Percentiles rank a stretch among this genome's conserved stretches.
These are phyloP conservation scores for Cheilosia soror DNA, from an alignment of 2,888 invertebrate species.

Conservation along the genomic window DNA sequence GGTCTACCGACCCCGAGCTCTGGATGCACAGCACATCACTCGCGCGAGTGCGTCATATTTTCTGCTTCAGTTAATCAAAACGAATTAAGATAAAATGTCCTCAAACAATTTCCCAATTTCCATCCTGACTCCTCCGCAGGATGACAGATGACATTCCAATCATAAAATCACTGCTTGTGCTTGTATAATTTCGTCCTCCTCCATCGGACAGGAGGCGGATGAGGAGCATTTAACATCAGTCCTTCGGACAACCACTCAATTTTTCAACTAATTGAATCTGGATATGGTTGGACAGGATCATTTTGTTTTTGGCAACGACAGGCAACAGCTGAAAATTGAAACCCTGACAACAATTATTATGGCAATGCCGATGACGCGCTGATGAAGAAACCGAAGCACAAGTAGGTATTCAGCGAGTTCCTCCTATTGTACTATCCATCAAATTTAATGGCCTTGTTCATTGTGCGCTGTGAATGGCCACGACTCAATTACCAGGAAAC, in stretches of 20 bases:
- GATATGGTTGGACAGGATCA: constrained; percentile 35
- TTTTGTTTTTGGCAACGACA: constrained; percentile 48
- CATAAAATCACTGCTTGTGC: constrained; percentile 53
- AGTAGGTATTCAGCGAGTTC: constrained; percentile 48
- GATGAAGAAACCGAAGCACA: constrained; percentile 19
- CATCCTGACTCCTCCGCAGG: background rate
- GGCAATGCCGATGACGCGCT: constrained; percentile 1
- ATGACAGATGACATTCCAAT: constrained; percentile 64
- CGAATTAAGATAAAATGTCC: constrained; percentile 62
- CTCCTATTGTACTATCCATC: constrained; percentile 67
- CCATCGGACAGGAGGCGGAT: background rate
- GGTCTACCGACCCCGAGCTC: background rate
- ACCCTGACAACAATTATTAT: background rate
- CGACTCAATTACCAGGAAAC: constrained; percentile 74
- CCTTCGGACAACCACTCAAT: constrained; percentile 62
- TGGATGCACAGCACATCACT: constrained; percentile 7
- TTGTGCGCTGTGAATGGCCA: constrained; percentile 67
- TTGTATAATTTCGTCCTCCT: background rate
- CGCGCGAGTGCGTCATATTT: constrained; percentile 59
- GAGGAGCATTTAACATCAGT: constrained; percentile 58
- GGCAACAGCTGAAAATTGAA: constrained; percentile 60
- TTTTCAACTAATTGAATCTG: constrained; percentile 74
- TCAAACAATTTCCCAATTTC: constrained; percentile 46
- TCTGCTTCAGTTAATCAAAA: constrained; percentile 52
- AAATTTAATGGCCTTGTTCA: constrained; percentile 72